Evolutionary conservation across 2,888 invertebrate species (phyloP).

Genomic region (Tenthredo livida): DNA sequence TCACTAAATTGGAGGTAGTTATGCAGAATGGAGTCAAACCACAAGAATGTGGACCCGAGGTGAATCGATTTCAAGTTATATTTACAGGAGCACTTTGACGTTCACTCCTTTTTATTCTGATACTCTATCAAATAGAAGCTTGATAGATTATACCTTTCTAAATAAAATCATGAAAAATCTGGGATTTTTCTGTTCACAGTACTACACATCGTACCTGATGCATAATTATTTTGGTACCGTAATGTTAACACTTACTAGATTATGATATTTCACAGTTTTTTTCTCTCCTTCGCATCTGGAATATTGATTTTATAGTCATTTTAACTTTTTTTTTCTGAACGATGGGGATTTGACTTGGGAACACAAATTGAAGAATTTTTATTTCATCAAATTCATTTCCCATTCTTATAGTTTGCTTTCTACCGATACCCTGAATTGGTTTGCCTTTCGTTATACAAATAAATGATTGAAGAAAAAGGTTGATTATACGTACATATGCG

Average conservation of each 20-base stretch:
- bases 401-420: not conserved
- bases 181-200: not conserved
- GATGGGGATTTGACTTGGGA: not conserved
- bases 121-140: not conserved
- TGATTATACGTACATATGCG: not conserved
- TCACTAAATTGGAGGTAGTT: constrained; percentile 47
- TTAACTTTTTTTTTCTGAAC: not conserved
- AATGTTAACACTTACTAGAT: not conserved
- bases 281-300: not conserved
- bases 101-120: constrained; percentile 6
- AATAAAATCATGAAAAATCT: constrained; percentile 27
- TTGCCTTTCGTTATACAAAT: not conserved
- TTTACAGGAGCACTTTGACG: constrained; percentile 33
- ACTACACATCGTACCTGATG: not conserved
- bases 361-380: not conserved
- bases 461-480: not conserved
- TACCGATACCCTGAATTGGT: not conserved
- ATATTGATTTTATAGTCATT: not conserved
- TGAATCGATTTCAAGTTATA: constrained; percentile 40
- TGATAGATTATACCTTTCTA: not conserved
- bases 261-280: not conserved
- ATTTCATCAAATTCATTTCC: not conserved
- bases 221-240: not conserved
- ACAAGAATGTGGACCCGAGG: constrained; percentile 44
- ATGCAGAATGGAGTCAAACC: constrained; percentile 50